A percentile compares a stretch with the other conserved stretches of the same genome.
Evolutionary conservation across 2,113 vertebrate species (phyloP).

Genomic region (Sprattus sprattus): DNA sequence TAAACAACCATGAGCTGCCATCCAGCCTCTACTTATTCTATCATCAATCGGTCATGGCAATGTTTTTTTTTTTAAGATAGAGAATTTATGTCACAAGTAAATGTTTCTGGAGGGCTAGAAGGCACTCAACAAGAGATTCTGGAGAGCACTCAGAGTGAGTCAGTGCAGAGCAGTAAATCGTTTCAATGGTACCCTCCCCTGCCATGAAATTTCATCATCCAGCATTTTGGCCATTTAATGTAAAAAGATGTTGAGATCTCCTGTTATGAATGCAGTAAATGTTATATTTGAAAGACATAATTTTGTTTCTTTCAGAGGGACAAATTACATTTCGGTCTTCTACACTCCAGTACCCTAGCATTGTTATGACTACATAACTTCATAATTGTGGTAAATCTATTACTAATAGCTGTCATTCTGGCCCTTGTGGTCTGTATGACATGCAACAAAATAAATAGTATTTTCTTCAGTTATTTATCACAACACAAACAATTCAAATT

Average conservation of each 20-base stretch:
- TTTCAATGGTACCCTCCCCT: neutral
- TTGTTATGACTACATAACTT: too few species aligned
- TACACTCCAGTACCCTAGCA: neutral
- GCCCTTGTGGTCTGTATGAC: neutral
- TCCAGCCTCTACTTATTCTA: neutral
- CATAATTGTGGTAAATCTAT: too few species aligned
- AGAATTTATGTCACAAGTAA: neutral
- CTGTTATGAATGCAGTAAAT: neutral
- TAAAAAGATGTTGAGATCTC: neutral
- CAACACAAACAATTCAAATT: neutral
- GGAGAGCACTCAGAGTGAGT: neutral
- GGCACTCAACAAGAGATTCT: neutral
- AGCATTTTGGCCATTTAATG: neutral
- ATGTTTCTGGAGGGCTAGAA: neutral
- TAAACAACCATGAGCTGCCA: neutral
- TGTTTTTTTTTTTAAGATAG: neutral
- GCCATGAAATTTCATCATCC: neutral
- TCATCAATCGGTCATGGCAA: neutral
- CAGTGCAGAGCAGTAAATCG: neutral
- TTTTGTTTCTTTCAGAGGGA: neutral
- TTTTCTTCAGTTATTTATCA: too few species aligned
- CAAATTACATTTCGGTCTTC: neutral
- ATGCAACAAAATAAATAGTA: neutral
- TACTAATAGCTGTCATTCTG: too few species aligned
- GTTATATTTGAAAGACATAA: neutral